Evolutionary conservation across 2,888 invertebrate species (phyloP).

Genomic region (Epirrita christyi): DNA sequence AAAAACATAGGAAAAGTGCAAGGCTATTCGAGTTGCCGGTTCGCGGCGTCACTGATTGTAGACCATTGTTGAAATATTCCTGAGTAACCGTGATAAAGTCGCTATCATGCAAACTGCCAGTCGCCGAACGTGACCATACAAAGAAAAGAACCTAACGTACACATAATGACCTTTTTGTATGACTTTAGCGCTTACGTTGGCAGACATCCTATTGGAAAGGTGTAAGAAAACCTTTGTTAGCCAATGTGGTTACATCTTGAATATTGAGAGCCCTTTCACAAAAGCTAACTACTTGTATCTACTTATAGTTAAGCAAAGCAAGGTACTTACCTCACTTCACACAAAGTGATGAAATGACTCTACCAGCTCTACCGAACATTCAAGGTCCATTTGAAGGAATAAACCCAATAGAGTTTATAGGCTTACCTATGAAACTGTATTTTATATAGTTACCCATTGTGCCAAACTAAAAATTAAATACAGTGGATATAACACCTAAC

Average conservation of each 20-base stretch:
- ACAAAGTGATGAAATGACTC: too few species aligned
- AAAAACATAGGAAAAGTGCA: constrained; percentile 65
- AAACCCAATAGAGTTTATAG: too few species aligned
- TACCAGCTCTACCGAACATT: too few species aligned
- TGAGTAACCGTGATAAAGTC: constrained; percentile 26
- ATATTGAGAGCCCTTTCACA: constrained; percentile 1
- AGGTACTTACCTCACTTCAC: too few species aligned
- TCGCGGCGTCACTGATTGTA: constrained; percentile 39
- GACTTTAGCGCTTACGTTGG: constrained; percentile 2
- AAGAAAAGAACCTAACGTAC: constrained; percentile 23
- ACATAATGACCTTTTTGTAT: constrained; percentile 6
- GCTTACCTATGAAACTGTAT: too few species aligned
- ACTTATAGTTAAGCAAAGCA: too few species aligned
- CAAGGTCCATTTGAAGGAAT: too few species aligned
- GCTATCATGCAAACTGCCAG: constrained; percentile 26
- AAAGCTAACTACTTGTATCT: not conserved
- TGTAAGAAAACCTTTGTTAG: constrained; percentile 3
- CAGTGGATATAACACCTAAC: too few species aligned
- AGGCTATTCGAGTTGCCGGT: constrained; percentile 49
- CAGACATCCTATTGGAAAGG: constrained; percentile 4
- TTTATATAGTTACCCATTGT: too few species aligned
- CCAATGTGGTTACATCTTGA: constrained; percentile 7
- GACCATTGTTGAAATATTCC: constrained; percentile 35
- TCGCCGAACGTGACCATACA: constrained; percentile 38
- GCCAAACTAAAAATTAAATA: too few species aligned